phyloP scores from a whole-genome alignment of 2,888 invertebrate genomes.

The Trichopoda pennipes region DNA sequence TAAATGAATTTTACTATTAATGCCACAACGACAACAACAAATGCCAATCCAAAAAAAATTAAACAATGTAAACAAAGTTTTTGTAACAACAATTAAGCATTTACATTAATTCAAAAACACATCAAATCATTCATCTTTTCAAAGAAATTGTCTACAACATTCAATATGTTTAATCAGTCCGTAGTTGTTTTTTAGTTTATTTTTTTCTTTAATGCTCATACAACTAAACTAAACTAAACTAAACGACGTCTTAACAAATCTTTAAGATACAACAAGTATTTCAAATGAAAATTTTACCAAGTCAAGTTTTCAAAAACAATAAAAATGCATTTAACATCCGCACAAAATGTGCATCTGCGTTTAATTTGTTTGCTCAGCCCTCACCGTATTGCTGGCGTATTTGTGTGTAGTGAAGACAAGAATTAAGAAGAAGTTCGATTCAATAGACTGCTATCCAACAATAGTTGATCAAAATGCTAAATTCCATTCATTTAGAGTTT shows the following conservation, averaged over 20 bases:
- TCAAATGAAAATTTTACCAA: slow-evolving; percentile 46
- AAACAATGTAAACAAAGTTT: slow-evolving; percentile 33
- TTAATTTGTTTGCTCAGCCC: slow-evolving; percentile 12
- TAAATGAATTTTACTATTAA: slow-evolving; percentile 42
- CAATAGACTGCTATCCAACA: slow-evolving; percentile 34
- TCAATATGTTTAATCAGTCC: slow-evolving; percentile 65
- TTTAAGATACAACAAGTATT: slow-evolving; percentile 46
- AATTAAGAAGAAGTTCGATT: slow-evolving; percentile 45
- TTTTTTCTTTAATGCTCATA: background rate
- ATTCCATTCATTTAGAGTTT: slow-evolving; percentile 50
- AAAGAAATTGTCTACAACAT: slow-evolving; percentile 62
- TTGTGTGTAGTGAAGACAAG: background rate
- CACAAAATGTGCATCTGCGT: slow-evolving; percentile 53
- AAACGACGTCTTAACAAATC: slow-evolving; percentile 55
- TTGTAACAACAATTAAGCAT: slow-evolving; percentile 65
- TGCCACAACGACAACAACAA: slow-evolving; percentile 17
- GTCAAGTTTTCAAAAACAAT: slow-evolving; percentile 32
- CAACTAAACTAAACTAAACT: slow-evolving; percentile 65
- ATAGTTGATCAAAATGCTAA: slow-evolving; percentile 48
- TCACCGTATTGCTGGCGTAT: slow-evolving; percentile 10
- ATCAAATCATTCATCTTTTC: slow-evolving; percentile 67
- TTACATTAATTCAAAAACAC: slow-evolving; percentile 67
- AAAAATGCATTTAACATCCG: slow-evolving; percentile 11
- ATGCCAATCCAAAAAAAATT: background rate
- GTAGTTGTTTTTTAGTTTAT: slow-evolving; percentile 30